Base-by-base conservation (phyloP, 2,113 vertebrate species). In the Dromiciops gliroides region DNA sequence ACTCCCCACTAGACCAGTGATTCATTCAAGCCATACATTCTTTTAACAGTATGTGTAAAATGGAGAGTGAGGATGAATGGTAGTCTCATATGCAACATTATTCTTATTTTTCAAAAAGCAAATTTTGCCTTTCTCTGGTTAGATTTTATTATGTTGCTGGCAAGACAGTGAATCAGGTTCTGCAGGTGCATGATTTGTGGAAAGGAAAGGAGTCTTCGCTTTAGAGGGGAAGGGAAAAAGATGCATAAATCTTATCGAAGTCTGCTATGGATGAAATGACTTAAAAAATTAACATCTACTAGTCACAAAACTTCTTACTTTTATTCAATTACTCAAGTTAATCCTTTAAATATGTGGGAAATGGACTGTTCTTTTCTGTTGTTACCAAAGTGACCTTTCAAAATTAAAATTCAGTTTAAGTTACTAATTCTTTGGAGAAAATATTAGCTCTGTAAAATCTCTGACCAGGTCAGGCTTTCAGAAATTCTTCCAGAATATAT, bases 61-160 rank as follows among this genome's bases (percentile, higher is more conserved):
- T 93, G 47, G 44, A 91, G 48, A 96, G 28, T 2, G 44, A 89
- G 95, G 49, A 93, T 90, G 75, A 95, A 48, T 90, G 10, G 89
- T 94, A 92, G 53, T 67, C 44, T 95, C 47, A 47, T 91, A 91
- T 93, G 23, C 60, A 90, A 93, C 47, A 28, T 89, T 90, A 93
- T 26, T n/a, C 97, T 53, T 90, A 96, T 89, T 95, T 95, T 96
- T 37, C 37, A 95, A 96, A 96, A 96, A 94, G 93, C 90, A 97
- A 95, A 25, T 93, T 95, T 50, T 88, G 14, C 44, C 47, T 83
- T 93, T 91, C 19, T 95, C 95, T 89, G 83, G 92, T 8, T 92
- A 12, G 31, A 90, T 97, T 97, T 96, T 96, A 94, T 96, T 97
- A 19, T 2, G 95, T 89, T 94, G 90, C 48, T 89, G 50, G 67